Conservation (phyloP, 2,888 invertebrate genomes). For the Synergus gifuensis region DNA sequence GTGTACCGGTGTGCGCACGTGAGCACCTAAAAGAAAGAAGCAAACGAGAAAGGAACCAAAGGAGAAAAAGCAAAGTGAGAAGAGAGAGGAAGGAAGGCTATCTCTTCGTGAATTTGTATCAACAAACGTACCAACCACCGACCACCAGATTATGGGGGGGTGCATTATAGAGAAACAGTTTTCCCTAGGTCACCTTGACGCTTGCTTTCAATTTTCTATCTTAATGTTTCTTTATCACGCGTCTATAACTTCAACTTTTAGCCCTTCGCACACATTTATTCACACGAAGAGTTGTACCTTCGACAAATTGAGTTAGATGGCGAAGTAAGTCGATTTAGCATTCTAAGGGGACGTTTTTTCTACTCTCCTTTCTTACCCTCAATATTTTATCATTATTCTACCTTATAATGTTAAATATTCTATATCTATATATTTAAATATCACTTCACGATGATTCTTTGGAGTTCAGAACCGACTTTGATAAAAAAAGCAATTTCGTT, state of each 20-base stretch:
- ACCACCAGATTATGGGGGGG: slow-evolving; percentile 57
- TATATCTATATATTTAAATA: no score
- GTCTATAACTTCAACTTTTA: neutral
- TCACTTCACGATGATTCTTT: no score
- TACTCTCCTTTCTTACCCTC: no score
- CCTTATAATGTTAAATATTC: no score
- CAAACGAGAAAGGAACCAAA: slow-evolving; percentile 39
- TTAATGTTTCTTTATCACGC: neutral
- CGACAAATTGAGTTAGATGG: no score
- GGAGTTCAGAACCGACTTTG: no score
- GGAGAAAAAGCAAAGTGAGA: slow-evolving; percentile 1
- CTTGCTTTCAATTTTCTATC: neutral
- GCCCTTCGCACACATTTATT: neutral
- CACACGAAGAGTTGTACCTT: neutral
- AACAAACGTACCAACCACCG: slow-evolving; percentile 58
- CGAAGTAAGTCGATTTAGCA: no score
- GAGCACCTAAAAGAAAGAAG: slow-evolving; percentile 48
- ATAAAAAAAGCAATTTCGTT: no score
- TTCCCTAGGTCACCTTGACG: neutral
- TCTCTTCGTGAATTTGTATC: slow-evolving; percentile 62
- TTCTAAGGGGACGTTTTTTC: no score
- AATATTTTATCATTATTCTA: no score
- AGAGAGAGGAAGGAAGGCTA: slow-evolving; percentile 52
- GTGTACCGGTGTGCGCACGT: slow-evolving; percentile 66
- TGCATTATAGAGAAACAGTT: slow-evolving; percentile 70